Conservation (phyloP, 2,113 vertebrate genomes). For the Lipotes vexillifer region DNA sequence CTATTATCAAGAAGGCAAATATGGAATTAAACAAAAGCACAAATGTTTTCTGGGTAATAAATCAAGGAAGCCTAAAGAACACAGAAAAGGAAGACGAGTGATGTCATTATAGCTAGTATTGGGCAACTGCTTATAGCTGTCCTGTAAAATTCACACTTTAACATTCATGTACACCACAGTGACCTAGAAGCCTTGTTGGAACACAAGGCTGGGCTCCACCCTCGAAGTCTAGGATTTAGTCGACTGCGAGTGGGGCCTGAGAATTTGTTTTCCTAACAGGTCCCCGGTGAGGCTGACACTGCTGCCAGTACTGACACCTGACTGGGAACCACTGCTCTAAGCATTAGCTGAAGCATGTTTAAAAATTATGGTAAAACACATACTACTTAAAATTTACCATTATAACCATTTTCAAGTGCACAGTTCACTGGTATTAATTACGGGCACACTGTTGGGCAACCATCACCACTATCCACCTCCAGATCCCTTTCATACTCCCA, state of each 20-base stretch:
- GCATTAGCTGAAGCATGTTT: neutral
- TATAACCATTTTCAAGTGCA: neutral
- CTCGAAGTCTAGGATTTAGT: fast-evolving
- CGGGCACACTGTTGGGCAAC: fast-evolving
- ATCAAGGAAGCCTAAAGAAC: neutral
- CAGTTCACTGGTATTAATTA: neutral
- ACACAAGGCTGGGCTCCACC: fast-evolving
- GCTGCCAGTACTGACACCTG: too few species aligned
- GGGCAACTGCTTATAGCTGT: neutral
- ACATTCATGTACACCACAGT: fast-evolving
- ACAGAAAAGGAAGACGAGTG: neutral
- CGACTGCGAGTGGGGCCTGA: too few species aligned
- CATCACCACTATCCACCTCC: neutral
- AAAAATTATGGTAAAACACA: neutral
- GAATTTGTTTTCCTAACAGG: neutral
- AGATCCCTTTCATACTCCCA: neutral
- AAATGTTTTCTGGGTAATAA: neutral
- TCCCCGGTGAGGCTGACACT: neutral
- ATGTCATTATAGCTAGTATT: neutral
- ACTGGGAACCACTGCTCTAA: neutral
- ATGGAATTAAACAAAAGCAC: neutral
- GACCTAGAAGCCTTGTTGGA: fast-evolving
- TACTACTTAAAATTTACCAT: neutral
- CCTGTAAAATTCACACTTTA: neutral
- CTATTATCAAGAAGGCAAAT: neutral